These are phyloP conservation scores for Podarcis muralis DNA, from an alignment of 2,113 vertebrate genomes.

Conservation along the genomic window DNA sequence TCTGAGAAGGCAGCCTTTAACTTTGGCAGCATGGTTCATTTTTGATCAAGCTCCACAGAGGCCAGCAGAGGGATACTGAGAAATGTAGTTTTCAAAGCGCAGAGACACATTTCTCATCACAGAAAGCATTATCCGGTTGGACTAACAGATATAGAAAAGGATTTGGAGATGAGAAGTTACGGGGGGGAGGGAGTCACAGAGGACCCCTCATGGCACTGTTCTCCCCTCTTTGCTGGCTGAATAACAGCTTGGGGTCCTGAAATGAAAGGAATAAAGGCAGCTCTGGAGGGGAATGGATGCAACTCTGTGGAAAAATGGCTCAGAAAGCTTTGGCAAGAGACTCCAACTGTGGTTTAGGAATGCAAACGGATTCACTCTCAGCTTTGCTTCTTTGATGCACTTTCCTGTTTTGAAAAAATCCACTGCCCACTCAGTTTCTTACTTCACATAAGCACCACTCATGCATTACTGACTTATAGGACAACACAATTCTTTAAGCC, in stretches of 20 bases:
- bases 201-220: fast-evolving
- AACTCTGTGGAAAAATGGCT: fast-evolving
- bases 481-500: neutral
- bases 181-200: fast-evolving
- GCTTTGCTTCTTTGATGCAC: neutral
- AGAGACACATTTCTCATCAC: neutral
- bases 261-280: fast-evolving
- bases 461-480: too few species aligned
- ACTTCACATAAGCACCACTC: neutral
- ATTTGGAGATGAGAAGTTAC: neutral
- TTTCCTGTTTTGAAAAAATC: neutral
- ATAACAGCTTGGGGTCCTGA: neutral
- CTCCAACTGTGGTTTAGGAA: fast-evolving
- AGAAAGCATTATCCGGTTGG: neutral
- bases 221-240: neutral
- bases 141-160: neutral
- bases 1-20: slow-evolving; percentile 49
- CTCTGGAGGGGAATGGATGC: neutral
- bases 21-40: slow-evolving; percentile 27
- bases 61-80: slow-evolving; percentile 36
- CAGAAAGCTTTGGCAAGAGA: neutral
- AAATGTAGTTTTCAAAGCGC: neutral
- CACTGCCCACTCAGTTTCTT: neutral
- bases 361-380: fast-evolving
- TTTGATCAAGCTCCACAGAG: slow-evolving; percentile 60